Percentiles rank a stretch among this genome's conserved stretches.
These are phyloP conservation scores for Otis tarda DNA, from an alignment of 2,113 vertebrate species.

Conservation along the genomic window DNA sequence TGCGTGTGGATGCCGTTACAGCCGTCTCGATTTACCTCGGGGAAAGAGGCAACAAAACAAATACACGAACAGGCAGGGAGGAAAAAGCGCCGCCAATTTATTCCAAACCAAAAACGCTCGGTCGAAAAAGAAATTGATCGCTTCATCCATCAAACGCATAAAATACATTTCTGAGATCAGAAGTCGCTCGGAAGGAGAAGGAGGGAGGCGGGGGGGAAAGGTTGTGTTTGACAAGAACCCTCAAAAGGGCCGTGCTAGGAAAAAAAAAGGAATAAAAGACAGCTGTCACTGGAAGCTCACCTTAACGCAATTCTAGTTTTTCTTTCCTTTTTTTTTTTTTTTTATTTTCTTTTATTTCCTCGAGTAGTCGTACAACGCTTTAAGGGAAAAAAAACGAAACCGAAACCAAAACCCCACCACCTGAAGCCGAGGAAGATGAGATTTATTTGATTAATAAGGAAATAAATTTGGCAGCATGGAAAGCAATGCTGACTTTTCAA, in stretches of 20 bases:
- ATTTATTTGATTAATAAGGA: conserved; percentile 33
- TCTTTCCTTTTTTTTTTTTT: accelerated
- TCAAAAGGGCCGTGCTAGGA: neutral
- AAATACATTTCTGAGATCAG: conserved; percentile 35
- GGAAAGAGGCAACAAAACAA: conserved; percentile 28
- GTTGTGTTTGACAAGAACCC: neutral
- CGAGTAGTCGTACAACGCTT: neutral
- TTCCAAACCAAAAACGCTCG: neutral
- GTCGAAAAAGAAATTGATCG: conserved; percentile 16
- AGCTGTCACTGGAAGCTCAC: neutral
- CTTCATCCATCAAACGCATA: conserved; percentile 34
- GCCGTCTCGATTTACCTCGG: neutral
- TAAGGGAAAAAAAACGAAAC: neutral
- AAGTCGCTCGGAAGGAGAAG: neutral
- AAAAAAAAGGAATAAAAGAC: neutral
- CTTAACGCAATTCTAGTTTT: neutral
- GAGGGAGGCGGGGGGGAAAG: neutral
- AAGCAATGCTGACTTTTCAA: neutral
- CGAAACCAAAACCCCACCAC: neutral
- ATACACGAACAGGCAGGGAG: neutral
- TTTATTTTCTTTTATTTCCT: neutral
- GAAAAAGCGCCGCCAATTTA: neutral
- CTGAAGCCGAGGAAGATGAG: neutral
- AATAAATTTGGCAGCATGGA: neutral
- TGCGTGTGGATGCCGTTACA: neutral